Conservation (phyloP, 2,797 vertebrate genomes). For the Sciurus carolinensis region DNA sequence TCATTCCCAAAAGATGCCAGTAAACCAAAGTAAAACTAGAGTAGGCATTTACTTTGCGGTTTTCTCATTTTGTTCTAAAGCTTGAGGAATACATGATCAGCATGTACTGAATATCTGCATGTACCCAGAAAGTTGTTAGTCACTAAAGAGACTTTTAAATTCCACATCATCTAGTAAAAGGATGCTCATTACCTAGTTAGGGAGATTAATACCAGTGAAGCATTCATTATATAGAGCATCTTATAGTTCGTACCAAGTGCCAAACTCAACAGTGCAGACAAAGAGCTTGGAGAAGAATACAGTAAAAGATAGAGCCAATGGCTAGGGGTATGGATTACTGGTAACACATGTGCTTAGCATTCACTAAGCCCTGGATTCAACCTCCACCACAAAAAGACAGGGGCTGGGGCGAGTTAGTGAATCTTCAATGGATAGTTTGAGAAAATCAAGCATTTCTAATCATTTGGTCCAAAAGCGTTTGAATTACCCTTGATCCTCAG, state of each 20-base stretch:
- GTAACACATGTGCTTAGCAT: background rate
- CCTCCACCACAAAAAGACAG: background rate
- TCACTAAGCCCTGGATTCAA: background rate
- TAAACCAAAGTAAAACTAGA: too few relatives aligned
- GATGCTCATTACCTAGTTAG: background rate
- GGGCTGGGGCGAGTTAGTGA: background rate
- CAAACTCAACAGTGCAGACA: background rate
- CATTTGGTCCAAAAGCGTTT: conserved; percentile 25
- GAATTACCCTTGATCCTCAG: conserved; percentile 4
- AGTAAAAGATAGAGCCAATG: too few relatives aligned
- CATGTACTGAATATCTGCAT: background rate
- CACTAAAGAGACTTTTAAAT: background rate
- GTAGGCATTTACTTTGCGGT: background rate
- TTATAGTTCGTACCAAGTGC: background rate
- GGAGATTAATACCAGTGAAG: background rate
- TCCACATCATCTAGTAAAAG: conserved; percentile 26
- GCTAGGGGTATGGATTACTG: too few relatives aligned
- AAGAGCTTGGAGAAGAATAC: background rate
- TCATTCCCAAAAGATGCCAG: too few relatives aligned
- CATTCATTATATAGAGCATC: background rate
- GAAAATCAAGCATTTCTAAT: too few relatives aligned
- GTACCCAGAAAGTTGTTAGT: conserved; percentile 7
- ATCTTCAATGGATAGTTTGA: too few relatives aligned
- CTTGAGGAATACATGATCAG: background rate
- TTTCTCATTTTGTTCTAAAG: conserved; percentile 11